Percentiles rank a stretch among this genome's conserved stretches.
These are phyloP conservation scores for Iguana delicatissima DNA, from an alignment of 2,797 vertebrate species.

Conservation along the genomic window DNA sequence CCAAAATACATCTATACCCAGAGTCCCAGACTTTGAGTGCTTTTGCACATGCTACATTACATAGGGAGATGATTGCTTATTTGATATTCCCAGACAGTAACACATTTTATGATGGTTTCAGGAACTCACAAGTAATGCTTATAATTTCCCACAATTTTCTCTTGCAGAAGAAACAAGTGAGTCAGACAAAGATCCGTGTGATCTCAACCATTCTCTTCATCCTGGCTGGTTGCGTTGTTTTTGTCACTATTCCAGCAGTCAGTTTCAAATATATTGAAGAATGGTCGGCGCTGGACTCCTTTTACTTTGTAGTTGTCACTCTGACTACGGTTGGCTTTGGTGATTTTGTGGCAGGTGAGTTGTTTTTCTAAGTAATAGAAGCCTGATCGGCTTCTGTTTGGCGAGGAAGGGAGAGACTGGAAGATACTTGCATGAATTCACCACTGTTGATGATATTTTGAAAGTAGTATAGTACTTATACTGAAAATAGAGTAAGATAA, in stretches of 20 bases:
- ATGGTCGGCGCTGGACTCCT: slow-evolving; percentile 94
- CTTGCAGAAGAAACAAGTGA: slow-evolving; percentile 94
- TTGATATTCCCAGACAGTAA: neutral
- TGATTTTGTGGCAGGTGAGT: slow-evolving; percentile 97
- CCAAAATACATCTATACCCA: neutral
- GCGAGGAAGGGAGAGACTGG: too few relatives aligned
- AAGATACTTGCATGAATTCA: neutral
- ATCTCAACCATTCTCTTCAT: slow-evolving; percentile 97
- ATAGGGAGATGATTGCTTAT: neutral
- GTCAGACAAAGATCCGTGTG: slow-evolving; percentile 98
- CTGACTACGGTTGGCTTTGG: slow-evolving; percentile 97
- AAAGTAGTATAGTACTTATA: neutral
- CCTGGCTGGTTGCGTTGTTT: slow-evolving; percentile 94
- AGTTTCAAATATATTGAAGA: slow-evolving; percentile 95
- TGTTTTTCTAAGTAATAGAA: neutral
- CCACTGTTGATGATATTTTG: neutral
- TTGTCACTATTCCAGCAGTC: slow-evolving; percentile 95
- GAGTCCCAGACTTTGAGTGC: neutral
- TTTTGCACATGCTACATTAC: neutral
- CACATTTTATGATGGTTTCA: neutral
- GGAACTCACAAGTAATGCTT: neutral
- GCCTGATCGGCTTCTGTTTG: neutral
- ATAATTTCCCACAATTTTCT: slow-evolving; percentile 55
- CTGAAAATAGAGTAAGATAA: neutral
- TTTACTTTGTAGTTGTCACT: slow-evolving; percentile 98